phyloP scores from a whole-genome alignment of 1,140 invertebrate species.

The Harpegnathos saltator region DNA sequence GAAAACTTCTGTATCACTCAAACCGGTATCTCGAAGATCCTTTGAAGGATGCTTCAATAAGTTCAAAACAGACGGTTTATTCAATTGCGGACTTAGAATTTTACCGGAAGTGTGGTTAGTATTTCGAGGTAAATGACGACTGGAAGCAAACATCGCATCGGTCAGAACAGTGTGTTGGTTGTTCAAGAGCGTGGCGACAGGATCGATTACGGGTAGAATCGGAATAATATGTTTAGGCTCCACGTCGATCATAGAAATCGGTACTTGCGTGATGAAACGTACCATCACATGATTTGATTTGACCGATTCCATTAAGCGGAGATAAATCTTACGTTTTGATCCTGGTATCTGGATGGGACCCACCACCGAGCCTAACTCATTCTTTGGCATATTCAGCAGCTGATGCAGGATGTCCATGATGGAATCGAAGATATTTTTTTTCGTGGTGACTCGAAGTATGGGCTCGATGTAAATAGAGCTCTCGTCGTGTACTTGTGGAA shows the following conservation, averaged over 20 bases:
- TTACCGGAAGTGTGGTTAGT: neutral
- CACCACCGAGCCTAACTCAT: constrained; percentile 61
- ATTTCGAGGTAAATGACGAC: neutral
- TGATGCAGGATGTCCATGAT: constrained; percentile 53
- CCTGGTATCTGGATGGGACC: constrained; percentile 72
- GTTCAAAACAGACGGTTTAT: neutral
- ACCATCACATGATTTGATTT: constrained; percentile 63
- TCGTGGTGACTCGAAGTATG: constrained; percentile 44
- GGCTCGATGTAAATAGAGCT: constrained; percentile 61
- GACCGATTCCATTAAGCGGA: constrained; percentile 64
- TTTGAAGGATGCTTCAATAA: neutral
- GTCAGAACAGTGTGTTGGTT: neutral
- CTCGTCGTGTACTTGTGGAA: constrained; percentile 27
- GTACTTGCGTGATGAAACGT: constrained; percentile 59
- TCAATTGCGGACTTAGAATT: neutral
- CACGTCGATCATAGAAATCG: constrained; percentile 12
- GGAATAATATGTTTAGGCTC: neutral
- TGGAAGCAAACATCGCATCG: neutral
- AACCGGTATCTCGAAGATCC: neutral
- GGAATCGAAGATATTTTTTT: constrained; percentile 52
- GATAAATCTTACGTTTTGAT: constrained; percentile 62
- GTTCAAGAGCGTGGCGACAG: neutral
- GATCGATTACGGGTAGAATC: neutral
- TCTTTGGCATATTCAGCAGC: constrained; percentile 23
- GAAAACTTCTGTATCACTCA: neutral